Base-by-base conservation (phyloP, 2,113 vertebrate species). In the Periophthalmodon schlosseri region DNA sequence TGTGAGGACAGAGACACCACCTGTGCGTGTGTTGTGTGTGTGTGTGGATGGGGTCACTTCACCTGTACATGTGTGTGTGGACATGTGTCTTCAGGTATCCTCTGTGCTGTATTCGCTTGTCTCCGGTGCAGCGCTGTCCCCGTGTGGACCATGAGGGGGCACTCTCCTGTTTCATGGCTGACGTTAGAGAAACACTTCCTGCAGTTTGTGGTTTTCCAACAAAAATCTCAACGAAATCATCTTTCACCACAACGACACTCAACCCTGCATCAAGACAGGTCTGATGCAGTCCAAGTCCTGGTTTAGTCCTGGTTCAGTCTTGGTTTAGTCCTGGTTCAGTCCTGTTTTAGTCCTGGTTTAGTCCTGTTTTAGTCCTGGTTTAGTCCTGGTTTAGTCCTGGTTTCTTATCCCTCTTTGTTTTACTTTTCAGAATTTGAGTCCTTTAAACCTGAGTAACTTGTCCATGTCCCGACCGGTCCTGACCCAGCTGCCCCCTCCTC, bases 81-180 rank as follows among this genome's bases (percentile, higher is more conserved):
- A n/a, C n/a, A n/a, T 63, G 15, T 18, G 15, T 24, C 2, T 28
- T 10, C 83, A 94, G 94, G 4, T 99, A 98, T 71, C 97, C 96
- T 58, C 85, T 96, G 79, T 93, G 86, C 81, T 98, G 97, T 73
- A 84, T 99, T 79, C 94, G 96, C 88, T 96, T 94, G 86, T 94
- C 95, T 82, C 94, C 95, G 1, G 61, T 93, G 15, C 95, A 97
- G 84, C 94, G 92, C 80, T 96, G 95, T 71, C 93, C 95, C 5
- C 87, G 91, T 72, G 87, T 83, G 54, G 87, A 95, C 86, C 90
- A 90, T 80, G 93, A 95, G 93, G 88, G 69, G 64, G 93, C 92
- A 69, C 69, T 96, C 74, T 88, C 68, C 79, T 79, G 85, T 83
- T 98, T 98, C 87, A 46, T 95, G 88, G 90, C 90, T 70, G 95